Evolutionary conservation across 2,888 invertebrate species (phyloP).

Genomic region (Dolichomitus sp.): DNA sequence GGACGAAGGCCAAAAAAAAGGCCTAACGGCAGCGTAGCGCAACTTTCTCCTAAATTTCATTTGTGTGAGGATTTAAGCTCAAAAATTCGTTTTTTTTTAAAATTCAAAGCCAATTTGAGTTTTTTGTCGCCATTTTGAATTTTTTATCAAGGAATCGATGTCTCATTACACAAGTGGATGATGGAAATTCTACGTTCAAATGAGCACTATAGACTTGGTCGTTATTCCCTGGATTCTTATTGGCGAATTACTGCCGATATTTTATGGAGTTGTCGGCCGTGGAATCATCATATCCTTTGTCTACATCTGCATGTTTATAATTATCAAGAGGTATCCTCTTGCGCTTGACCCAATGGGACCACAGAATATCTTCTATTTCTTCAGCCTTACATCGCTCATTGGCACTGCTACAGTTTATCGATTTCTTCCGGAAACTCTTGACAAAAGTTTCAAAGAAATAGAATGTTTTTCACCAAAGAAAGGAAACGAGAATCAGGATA

Average conservation of each 20-base stretch:
- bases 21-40: not conserved
- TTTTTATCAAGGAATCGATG: slow-evolving; percentile 58
- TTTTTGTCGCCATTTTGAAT: too few relatives aligned
- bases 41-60: not conserved
- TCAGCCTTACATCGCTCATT: slow-evolving; percentile 85
- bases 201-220: slow-evolving; percentile 78
- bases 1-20: not conserved
- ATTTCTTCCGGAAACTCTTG: slow-evolving; percentile 88
- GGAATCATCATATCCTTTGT: slow-evolving; percentile 87
- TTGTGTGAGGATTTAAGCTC: not conserved
- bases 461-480: slow-evolving; percentile 87
- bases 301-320: slow-evolving; percentile 87
- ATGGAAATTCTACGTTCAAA: slow-evolving; percentile 87
- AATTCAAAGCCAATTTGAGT: too few relatives aligned
- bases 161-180: slow-evolving; percentile 82
- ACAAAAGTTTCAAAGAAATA: slow-evolving; percentile 88
- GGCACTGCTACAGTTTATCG: slow-evolving; percentile 86
- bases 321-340: slow-evolving; percentile 75
- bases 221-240: slow-evolving; percentile 88
- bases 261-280: slow-evolving; percentile 87
- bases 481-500: too few relatives aligned
- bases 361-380: slow-evolving; percentile 86
- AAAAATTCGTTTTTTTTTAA: too few relatives aligned
- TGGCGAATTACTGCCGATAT: slow-evolving; percentile 87
- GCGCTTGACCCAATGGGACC: slow-evolving; percentile 81